Percentiles rank a stretch among this genome's conserved stretches.
Evolutionary conservation across 2,888 invertebrate genomes (phyloP).

Genomic region (Carterocephalus palaemon): DNA sequence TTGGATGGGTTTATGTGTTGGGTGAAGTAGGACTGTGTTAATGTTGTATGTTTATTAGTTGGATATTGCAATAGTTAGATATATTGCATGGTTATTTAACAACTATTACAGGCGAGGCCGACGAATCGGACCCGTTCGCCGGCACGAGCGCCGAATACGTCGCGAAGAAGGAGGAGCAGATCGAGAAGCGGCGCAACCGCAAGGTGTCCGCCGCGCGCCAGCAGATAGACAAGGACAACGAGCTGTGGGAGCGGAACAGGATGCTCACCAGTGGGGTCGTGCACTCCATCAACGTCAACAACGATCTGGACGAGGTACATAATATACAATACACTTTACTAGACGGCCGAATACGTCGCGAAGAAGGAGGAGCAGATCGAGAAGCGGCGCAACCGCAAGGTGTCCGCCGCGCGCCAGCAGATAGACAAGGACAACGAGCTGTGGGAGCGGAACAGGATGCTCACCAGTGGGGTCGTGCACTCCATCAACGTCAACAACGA

Average conservation of each 20-base stretch:
- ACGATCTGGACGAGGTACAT: constrained; percentile 95
- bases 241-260: constrained; percentile 98
- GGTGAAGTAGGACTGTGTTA: too few species aligned
- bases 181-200: constrained; percentile 93
- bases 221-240: constrained; percentile 99
- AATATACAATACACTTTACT: too few species aligned
- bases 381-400: constrained; percentile 91
- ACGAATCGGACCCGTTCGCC: constrained; percentile 95
- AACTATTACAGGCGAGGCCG: constrained; percentile 83
- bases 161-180: constrained; percentile 93
- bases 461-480: constrained; percentile 95
- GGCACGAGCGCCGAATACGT: constrained; percentile 95
- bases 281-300: constrained; percentile 90
- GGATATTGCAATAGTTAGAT: too few species aligned
- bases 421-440: constrained; percentile 99
- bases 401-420: constrained; percentile 97
- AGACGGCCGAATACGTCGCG: constrained; percentile 95
- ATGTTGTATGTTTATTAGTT: too few species aligned
- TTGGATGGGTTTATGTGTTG: too few species aligned
- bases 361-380: constrained; percentile 96
- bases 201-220: constrained; percentile 96
- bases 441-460: constrained; percentile 99
- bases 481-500: constrained; percentile 93
- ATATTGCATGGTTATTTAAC: too few species aligned
- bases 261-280: constrained; percentile 98